These are phyloP conservation scores for Falcunculus frontatus DNA, from an alignment of 2,113 vertebrate genomes.

Conservation along the genomic window DNA sequence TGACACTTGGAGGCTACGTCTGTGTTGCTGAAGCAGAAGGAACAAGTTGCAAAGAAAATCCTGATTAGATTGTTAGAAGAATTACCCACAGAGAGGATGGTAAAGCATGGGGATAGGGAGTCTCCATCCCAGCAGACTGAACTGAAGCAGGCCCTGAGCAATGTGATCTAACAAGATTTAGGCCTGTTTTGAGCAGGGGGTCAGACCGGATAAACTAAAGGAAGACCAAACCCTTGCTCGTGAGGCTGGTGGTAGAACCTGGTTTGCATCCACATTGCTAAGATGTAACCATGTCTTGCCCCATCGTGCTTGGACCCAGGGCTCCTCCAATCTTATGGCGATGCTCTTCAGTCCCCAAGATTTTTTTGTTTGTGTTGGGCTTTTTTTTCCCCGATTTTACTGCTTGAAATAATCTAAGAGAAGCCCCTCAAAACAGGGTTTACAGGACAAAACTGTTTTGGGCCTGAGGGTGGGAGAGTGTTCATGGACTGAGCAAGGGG, in stretches of 20 bases:
- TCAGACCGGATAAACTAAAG: not conserved
- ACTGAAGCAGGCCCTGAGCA: not conserved
- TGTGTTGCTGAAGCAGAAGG: not conserved
- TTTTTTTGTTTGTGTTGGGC: not conserved
- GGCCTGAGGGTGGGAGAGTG: not conserved
- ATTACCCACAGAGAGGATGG: not conserved
- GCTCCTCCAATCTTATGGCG: accelerated
- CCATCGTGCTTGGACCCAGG: not conserved
- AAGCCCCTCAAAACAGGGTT: not conserved
- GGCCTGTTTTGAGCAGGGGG: not conserved
- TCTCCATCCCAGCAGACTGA: not conserved
- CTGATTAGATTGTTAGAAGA: not conserved
- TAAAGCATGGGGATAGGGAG: not conserved
- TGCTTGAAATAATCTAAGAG: not conserved
- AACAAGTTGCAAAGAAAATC: not conserved
- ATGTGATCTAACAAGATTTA: not conserved
- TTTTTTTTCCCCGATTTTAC: not conserved
- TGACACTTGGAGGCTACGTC: not conserved
- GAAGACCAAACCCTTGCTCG: not conserved
- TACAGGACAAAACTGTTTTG: not conserved
- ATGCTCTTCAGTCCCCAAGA: not conserved
- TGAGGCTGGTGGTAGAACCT: not conserved
- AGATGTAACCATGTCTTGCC: not conserved
- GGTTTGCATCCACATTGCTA: not conserved
- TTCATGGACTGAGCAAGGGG: not conserved